Conservation (phyloP, 2,888 invertebrate species). For the Gasteruption jaculator region DNA sequence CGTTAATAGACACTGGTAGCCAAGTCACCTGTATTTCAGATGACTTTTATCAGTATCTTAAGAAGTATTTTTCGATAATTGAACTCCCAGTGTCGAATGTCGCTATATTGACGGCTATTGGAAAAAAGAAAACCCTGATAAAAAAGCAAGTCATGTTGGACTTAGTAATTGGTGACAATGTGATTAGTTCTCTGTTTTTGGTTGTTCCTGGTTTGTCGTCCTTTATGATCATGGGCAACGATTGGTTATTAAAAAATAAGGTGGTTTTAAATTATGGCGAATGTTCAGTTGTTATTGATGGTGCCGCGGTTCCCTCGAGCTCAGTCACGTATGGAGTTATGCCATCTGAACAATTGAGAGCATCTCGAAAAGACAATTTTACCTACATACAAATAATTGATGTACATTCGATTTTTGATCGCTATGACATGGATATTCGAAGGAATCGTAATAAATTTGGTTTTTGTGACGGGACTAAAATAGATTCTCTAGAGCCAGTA, state of each 20-base stretch:
- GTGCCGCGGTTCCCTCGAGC: not conserved
- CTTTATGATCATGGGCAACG: conserved; percentile 16
- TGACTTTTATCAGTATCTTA: not conserved
- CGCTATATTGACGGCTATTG: conserved; percentile 16
- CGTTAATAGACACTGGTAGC: conserved; percentile 17
- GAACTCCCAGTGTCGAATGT: conserved; percentile 20
- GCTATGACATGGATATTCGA: not conserved
- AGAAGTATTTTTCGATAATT: conserved; percentile 4
- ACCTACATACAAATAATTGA: conserved; percentile 11
- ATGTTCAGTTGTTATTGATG: not conserved
- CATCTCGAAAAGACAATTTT: conserved; percentile 3
- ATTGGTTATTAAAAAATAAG: conserved; percentile 14
- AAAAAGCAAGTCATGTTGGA: conserved; percentile 17
- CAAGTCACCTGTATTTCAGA: too few relatives aligned
- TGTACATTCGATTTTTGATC: not conserved
- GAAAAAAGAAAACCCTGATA: conserved; percentile 15
- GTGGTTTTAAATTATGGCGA: conserved; percentile 11
- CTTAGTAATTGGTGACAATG: conserved; percentile 7
- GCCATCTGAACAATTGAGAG: conserved; percentile 3
- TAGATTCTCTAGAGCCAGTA: too few relatives aligned
- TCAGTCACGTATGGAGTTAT: conserved; percentile 4
- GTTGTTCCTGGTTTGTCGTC: conserved; percentile 12
- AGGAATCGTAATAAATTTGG: too few relatives aligned
- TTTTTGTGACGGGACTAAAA: too few relatives aligned
- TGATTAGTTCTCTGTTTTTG: conserved; percentile 6